phyloP scores from a whole-genome alignment of 2,113 vertebrate species.

The Pterocles gutturalis region DNA sequence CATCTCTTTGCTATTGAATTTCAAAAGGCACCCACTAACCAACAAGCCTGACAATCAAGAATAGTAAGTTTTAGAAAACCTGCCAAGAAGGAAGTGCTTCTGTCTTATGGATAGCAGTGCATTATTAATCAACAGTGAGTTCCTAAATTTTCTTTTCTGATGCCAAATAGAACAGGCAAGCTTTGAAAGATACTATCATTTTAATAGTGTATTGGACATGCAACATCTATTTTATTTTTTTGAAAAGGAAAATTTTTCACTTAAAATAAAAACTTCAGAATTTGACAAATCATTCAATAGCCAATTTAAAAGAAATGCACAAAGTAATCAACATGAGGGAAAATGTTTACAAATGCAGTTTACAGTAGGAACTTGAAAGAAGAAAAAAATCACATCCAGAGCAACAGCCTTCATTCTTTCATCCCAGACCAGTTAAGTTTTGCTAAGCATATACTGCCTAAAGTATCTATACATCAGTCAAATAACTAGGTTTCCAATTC shows the following conservation, averaged over 20 bases:
- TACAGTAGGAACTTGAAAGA: neutral
- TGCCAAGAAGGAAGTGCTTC: neutral
- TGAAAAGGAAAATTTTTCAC: neutral
- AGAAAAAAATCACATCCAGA: neutral
- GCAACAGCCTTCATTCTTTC: neutral
- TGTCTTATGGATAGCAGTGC: neutral
- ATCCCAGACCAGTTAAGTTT: neutral
- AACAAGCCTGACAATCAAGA: neutral
- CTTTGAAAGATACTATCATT: neutral
- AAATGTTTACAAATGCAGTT: neutral
- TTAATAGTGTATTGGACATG: neutral
- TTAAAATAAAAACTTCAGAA: neutral
- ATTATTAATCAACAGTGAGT: neutral
- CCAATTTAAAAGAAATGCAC: neutral
- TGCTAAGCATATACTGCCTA: neutral
- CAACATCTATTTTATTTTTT: neutral
- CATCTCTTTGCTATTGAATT: neutral
- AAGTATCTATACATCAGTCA: neutral
- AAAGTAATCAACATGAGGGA: neutral
- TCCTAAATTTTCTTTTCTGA: neutral
- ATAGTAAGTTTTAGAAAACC: slow-evolving; percentile 23
- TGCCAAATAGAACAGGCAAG: neutral
- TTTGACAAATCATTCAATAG: neutral
- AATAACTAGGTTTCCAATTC: neutral
- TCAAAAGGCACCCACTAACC: slow-evolving; percentile 52